Evolutionary conservation across 2,113 vertebrate species (phyloP).

Genomic region (Ceyx margarethae): DNA sequence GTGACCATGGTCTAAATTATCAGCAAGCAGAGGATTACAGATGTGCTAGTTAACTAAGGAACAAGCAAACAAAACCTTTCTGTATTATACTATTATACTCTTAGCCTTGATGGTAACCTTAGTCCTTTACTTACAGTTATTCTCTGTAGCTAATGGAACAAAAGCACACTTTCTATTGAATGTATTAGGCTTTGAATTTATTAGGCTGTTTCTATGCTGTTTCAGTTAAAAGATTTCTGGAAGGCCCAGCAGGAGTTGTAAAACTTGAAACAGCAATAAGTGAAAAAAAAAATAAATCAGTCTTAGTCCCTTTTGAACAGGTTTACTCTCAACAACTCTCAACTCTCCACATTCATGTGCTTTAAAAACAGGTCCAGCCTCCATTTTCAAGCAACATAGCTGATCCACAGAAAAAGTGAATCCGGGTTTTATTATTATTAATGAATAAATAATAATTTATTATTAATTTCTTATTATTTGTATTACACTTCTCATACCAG

Average conservation of each 20-base stretch:
- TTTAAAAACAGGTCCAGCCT: background rate
- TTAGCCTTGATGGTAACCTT: background rate
- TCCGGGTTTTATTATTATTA: background rate
- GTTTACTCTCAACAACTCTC: background rate
- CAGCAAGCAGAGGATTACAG: background rate
- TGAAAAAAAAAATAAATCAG: background rate
- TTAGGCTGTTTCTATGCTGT: background rate
- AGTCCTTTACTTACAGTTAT: background rate
- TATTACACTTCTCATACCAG: background rate
- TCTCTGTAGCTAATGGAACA: background rate
- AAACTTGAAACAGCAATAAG: background rate
- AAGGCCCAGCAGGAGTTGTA: background rate
- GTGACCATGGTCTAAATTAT: background rate
- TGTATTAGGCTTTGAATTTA: background rate
- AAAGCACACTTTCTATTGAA: background rate
- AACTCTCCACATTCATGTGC: background rate
- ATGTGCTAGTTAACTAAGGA: background rate
- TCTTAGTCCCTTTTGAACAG: background rate
- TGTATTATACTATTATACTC: background rate
- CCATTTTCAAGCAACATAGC: background rate
- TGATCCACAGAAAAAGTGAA: background rate
- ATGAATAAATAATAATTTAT: too few relatives aligned
- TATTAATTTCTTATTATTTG: background rate
- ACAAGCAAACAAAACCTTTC: background rate
- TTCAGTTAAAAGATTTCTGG: background rate